phyloP scores from a whole-genome alignment of 2,113 vertebrate genomes.

The Peromyscus californicus region DNA sequence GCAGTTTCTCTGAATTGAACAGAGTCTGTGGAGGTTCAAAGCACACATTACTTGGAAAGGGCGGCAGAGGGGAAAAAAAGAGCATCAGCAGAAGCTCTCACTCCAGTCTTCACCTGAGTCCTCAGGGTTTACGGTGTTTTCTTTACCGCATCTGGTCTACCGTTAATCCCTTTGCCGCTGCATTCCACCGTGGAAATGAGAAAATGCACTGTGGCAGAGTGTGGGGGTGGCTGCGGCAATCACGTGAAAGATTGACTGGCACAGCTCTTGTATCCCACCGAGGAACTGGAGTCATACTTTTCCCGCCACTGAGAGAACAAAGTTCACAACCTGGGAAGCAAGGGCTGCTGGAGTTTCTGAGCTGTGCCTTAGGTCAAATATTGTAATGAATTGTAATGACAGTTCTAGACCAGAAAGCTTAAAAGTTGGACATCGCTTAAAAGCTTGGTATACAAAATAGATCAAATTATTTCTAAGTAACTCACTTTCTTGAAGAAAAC shows the following conservation, averaged over 20 bases:
- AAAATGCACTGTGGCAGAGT: not conserved
- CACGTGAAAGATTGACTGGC: not conserved
- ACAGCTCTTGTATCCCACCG: not conserved
- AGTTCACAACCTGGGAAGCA: not conserved
- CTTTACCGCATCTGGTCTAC: not conserved
- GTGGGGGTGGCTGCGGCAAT: too few species aligned
- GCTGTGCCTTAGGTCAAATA: not conserved
- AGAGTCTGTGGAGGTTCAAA: not conserved
- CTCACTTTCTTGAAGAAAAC: not conserved
- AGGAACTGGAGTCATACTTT: too few species aligned
- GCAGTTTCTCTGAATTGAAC: not conserved
- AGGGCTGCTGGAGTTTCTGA: not conserved
- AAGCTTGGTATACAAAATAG: not conserved
- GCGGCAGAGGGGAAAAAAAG: not conserved
- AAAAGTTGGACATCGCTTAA: not conserved
- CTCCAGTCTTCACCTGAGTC: not conserved
- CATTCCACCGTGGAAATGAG: not conserved
- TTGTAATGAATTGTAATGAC: not conserved
- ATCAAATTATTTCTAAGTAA: not conserved
- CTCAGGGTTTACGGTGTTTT: not conserved
- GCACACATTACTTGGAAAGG: not conserved
- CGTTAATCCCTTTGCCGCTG: not conserved
- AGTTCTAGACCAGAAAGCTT: not conserved
- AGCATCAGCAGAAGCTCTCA: not conserved
- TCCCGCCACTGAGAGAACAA: not conserved